Evolutionary conservation across 2,113 vertebrate species (phyloP), one percentile per base, ranked within the genome.

Genomic region (Rhagologus leucostigma): DNA sequence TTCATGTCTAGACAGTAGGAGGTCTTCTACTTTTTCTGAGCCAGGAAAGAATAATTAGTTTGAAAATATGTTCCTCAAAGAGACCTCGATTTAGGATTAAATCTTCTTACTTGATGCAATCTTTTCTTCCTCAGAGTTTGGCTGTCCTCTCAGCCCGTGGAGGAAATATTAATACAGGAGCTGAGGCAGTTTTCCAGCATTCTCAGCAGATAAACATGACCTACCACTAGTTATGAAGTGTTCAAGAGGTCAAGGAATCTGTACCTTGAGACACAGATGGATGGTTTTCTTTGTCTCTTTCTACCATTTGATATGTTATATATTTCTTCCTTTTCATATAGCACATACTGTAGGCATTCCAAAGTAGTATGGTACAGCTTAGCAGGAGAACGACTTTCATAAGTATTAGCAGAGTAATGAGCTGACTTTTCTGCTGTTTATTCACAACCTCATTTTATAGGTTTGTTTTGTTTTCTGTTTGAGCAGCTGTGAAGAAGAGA

Each of bases 391-490:
- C 20, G 89, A 18, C 39, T 42, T 92, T 59, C 7, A 8, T 60
- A 49, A 86, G n/a, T 53, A 84, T 88, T 83, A 92, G 30, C 74
- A 79, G 42, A 71, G 56, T 70, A 44, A 70, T 41, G 44, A 92
- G 35, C 47, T 79, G 53, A 76, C 5, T 94, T 94, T 75, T 91
- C 67, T 92, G 20, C 39, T 89, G 30, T 62, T 96, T 94, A 59
- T 92, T 88, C 70, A 84, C 24, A 53, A 41, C 39, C 52, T 64
- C 13, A 6, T 75, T 93, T 89, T 82, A 41, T 56, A 88, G 32
- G 30, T 73, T 88, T 88, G 63, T 47, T 93, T 92, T 91, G 27
- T 68, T 90, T 94, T 96, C 69, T 90, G 9, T 93, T 93, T 93
- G 85, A 93, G 60, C 87, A 93, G 60, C 74, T 95, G 56, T 83